Evolutionary conservation across 2,888 invertebrate genomes (phyloP).

Genomic region (Gortyna flavago): DNA sequence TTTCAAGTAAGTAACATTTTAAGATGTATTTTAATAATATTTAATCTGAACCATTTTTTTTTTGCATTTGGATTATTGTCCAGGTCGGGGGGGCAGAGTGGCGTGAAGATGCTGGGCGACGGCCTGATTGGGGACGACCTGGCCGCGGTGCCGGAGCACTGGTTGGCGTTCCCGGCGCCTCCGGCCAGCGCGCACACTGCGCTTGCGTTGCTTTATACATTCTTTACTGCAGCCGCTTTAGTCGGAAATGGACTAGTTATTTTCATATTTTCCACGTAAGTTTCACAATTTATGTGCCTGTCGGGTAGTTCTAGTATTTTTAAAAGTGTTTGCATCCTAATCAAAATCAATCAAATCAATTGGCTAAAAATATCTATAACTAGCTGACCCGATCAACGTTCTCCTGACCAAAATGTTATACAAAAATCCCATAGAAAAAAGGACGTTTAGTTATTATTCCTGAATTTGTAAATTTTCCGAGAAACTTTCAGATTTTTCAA

Average conservation of each 20-base stretch:
- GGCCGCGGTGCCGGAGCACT: slow-evolving; percentile 94
- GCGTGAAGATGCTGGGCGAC: slow-evolving; percentile 91
- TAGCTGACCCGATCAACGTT: not conserved
- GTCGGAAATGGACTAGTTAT: slow-evolving; percentile 96
- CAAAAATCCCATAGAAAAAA: not conserved
- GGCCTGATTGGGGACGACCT: slow-evolving; percentile 94
- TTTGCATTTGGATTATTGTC: not conserved
- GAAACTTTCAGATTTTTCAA: not conserved
- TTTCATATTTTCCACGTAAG: slow-evolving; percentile 95
- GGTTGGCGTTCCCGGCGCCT: slow-evolving; percentile 94
- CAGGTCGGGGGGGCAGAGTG: slow-evolving; percentile 75
- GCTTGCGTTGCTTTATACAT: slow-evolving; percentile 93
- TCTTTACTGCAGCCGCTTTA: slow-evolving; percentile 93
- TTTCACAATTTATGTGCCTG: slow-evolving; percentile 58
- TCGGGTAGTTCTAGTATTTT: not conserved
- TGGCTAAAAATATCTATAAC: not conserved
- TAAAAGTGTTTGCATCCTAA: not conserved
- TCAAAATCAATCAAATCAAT: not conserved
- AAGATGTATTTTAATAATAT: not conserved
- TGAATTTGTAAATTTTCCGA: not conserved
- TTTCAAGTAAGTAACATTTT: slow-evolving; percentile 78
- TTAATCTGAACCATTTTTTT: not conserved
- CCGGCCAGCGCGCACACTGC: slow-evolving; percentile 95
- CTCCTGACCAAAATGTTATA: not conserved
- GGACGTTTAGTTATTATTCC: not conserved